Conservation (phyloP, 2,797 vertebrate species). For the Cyclura pinguis region DNA sequence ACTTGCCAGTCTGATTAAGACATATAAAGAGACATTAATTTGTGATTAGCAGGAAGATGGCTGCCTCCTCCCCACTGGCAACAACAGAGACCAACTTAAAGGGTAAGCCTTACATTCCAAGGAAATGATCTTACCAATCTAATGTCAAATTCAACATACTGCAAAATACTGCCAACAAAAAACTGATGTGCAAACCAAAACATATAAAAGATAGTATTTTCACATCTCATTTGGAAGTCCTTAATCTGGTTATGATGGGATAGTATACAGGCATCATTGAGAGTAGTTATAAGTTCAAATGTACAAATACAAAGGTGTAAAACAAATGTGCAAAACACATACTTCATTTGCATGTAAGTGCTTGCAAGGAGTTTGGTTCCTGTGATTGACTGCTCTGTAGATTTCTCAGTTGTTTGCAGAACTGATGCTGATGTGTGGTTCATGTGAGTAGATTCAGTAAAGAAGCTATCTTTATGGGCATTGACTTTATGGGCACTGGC, state of each 20-base stretch:
- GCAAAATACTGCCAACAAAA: neutral
- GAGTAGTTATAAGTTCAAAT: neutral
- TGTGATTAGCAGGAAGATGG: neutral
- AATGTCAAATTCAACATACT: neutral
- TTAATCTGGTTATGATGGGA: neutral
- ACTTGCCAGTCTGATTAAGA: neutral
- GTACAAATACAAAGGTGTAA: no score
- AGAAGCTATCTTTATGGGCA: neutral
- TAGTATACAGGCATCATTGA: neutral
- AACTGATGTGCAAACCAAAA: neutral
- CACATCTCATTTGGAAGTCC: neutral
- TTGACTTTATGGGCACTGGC: neutral
- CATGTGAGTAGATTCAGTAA: neutral
- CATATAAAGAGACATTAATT: neutral
- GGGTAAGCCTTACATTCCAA: neutral
- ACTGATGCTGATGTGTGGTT: neutral
- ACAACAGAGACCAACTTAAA: neutral
- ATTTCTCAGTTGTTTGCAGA: neutral
- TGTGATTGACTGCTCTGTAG: neutral
- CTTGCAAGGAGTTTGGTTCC: neutral
- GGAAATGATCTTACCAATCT: neutral
- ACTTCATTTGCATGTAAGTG: neutral
- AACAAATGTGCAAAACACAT: no score
- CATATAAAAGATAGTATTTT: neutral
- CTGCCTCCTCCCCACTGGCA: neutral